Evolutionary conservation across 2,797 vertebrate genomes (phyloP), one percentile per base, ranked within the genome.

Genomic region (Anniella stebbinsi): DNA sequence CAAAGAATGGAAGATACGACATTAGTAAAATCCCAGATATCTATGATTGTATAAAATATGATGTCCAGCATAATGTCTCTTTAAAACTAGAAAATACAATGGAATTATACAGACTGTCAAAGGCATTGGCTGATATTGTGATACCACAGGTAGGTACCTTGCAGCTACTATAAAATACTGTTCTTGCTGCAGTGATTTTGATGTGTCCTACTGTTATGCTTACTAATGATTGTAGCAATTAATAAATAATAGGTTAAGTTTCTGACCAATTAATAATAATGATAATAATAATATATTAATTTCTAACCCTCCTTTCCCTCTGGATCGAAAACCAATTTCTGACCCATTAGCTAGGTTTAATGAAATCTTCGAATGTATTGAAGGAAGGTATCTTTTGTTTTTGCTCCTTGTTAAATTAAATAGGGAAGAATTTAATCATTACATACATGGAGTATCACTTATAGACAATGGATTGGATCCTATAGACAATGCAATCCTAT

Each of bases 1-100:
- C 98, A 95, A 98, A 98, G 95, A 98, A 98, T 80, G 98, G 98
- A 91, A 98, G 98, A 96, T 98, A 98, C 0, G 98, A 98, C 94
- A 98, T 98, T 94, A 98, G 98, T 95, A 98, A 98, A 97, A 98
- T 98, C 82, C 98, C 98, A 60, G 98, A 98, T 93, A 98, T 98
- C 92, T 98, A 98, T 21, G 98, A 98, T 94, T 98, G 98, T 95
- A 98, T 98, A 95, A 98, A 98, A 94, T 98, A 98, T 0, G 98
- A 98, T 0, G 98, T 98, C 84, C 98, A 98, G 88, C 98, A 98
- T 95, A 98, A 98, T 41, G 96, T 97, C 90, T 98, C 98, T 2
- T 96, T 98, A 92, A 98, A 98, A 93, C 97, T 98, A 94, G 97
- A 98, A 94, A 96, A 98, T 94, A 98, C 97, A 78, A 98, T 98